These are phyloP conservation scores for Melanotaenia parkinsoni DNA, from an alignment of 2,797 vertebrate species.

Conservation along the genomic window DNA sequence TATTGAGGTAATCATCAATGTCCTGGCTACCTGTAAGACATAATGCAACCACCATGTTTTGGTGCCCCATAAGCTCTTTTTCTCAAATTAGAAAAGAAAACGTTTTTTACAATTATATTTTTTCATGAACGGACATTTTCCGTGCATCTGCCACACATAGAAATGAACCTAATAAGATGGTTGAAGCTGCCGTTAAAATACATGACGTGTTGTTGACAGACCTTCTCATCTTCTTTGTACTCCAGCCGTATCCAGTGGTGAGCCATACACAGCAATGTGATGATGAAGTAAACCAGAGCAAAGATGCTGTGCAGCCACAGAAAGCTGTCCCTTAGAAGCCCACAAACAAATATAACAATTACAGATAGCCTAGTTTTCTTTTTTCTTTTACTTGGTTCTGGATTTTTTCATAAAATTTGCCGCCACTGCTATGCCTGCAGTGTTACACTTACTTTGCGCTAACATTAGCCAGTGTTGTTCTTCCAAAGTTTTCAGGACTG, in stretches of 20 bases:
- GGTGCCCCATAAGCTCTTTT: neutral
- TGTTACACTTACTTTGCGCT: constrained; percentile 87
- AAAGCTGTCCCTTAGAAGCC: constrained; percentile 84
- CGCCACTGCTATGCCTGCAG: constrained; percentile 29
- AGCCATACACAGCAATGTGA: constrained; percentile 90
- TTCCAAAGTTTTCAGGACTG: constrained; percentile 91
- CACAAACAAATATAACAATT: constrained; percentile 29
- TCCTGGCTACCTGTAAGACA: constrained; percentile 87
- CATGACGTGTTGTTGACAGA: constrained; percentile 66
- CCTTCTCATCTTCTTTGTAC: constrained; percentile 91
- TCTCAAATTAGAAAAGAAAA: neutral
- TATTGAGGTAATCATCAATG: constrained; percentile 93
- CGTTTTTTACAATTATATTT: neutral
- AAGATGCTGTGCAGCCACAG: constrained; percentile 96
- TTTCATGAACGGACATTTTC: neutral
- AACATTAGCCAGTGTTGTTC: constrained; percentile 95
- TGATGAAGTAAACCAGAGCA: constrained; percentile 92
- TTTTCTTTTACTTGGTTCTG: constrained; percentile 24
- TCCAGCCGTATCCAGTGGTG: constrained; percentile 91
- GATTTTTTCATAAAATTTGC: constrained; percentile 38
- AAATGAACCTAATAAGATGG: neutral
- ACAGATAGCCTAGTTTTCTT: constrained; percentile 1
- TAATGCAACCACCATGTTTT: constrained; percentile 13
- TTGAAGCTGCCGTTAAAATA: neutral
- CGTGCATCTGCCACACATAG: neutral